A percentile compares a stretch with the other conserved stretches of the same genome.
These are phyloP conservation scores for Cydia amplana DNA, from an alignment of 1,140 invertebrate genomes.

Conservation along the genomic window DNA sequence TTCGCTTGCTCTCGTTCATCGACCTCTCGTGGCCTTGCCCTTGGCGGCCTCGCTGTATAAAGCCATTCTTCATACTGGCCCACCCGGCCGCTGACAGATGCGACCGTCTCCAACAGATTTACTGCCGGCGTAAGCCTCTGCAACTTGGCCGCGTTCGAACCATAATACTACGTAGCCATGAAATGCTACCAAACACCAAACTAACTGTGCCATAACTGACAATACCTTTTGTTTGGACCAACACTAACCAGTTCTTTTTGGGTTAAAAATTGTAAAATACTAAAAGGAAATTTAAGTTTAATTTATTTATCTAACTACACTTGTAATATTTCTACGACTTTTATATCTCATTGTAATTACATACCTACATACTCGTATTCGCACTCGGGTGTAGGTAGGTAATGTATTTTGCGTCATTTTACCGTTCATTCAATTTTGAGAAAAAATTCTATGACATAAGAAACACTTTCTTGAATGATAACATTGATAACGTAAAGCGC, in stretches of 20 bases:
- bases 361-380: no score
- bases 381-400: no score
- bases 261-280: constrained; percentile 27
- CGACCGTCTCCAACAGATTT: constrained; percentile 43
- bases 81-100: constrained; percentile 43
- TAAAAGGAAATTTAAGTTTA: no score
- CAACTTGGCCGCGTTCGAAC: constrained; percentile 25
- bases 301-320: no score
- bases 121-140: constrained; percentile 38
- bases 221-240: neutral
- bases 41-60: constrained; percentile 54
- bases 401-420: no score
- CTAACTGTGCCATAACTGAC: constrained; percentile 15
- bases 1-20: constrained; percentile 34
- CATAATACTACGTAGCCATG: neutral
- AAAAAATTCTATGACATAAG: no score
- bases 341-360: no score
- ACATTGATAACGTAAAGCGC: no score
- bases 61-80: constrained; percentile 54
- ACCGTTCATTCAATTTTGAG: no score
- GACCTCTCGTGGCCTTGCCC: constrained; percentile 61
- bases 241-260: constrained; percentile 37
- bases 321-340: no score
- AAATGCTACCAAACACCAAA: no score
- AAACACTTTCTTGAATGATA: no score